A percentile compares a stretch with the other conserved stretches of the same genome.
phyloP scores from a whole-genome alignment of 2,888 invertebrate genomes.

The Eupithecia pulchellata region DNA sequence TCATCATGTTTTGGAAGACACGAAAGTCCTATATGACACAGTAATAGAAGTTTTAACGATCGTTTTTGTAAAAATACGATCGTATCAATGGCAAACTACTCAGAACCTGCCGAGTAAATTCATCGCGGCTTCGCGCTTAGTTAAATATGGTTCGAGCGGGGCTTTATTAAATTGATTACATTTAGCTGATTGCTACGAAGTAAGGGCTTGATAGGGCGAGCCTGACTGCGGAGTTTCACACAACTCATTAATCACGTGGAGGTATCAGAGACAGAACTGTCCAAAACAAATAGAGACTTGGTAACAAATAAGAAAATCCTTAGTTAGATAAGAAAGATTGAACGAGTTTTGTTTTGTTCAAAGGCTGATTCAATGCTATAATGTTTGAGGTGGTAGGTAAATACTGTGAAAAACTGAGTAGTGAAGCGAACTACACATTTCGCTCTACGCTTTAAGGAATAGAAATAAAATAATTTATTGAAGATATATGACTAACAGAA shows the following conservation, averaged over 20 bases:
- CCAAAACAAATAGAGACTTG: constrained; percentile 14
- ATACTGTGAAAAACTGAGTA: background rate
- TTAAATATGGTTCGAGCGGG: constrained; percentile 26
- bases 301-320: constrained; percentile 5
- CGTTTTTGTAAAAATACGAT: background rate
- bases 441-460: background rate
- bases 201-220: constrained; percentile 13
- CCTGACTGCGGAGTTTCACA: constrained; percentile 2
- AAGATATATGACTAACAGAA: too few species aligned
- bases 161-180: constrained; percentile 35
- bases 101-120: constrained; percentile 29
- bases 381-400: background rate
- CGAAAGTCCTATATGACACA: background rate
- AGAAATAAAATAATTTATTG: too few species aligned
- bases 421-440: background rate
- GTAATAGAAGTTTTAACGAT: background rate
- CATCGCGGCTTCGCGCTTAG: constrained; percentile 28
- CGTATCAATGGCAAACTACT: constrained; percentile 34
- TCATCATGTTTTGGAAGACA: background rate
- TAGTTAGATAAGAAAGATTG: constrained; percentile 8
- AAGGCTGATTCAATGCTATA: background rate
- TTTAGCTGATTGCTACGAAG: constrained; percentile 29
- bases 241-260: constrained; percentile 9
- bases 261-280: constrained; percentile 7
- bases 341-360: background rate